Percentiles rank a stretch among this genome's conserved stretches.
These are phyloP conservation scores for Tympanoctomys barrerae DNA, from an alignment of 2,797 vertebrate genomes.

Conservation along the genomic window DNA sequence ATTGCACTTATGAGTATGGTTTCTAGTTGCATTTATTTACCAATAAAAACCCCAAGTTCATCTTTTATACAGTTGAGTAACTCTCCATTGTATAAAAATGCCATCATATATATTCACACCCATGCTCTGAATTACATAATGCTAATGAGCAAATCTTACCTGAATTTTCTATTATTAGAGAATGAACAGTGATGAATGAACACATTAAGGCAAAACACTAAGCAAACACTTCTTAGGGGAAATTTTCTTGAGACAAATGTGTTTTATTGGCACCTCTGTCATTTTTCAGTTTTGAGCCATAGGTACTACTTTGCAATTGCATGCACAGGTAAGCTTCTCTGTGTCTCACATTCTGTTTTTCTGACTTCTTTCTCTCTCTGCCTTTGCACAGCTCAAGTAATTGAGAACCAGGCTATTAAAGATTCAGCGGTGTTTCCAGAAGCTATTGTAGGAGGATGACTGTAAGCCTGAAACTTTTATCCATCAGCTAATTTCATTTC, in stretches of 20 bases:
- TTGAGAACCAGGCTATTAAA: slow-evolving; percentile 29
- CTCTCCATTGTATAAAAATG: too few relatives aligned
- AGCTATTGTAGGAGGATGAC: not conserved
- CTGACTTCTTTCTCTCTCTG: not conserved
- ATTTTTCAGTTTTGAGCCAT: not conserved
- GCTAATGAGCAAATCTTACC: not conserved
- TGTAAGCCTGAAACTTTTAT: slow-evolving; percentile 19
- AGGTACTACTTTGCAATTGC: not conserved
- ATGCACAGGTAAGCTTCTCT: not conserved
- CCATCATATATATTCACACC: not conserved
- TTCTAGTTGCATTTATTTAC: too few relatives aligned
- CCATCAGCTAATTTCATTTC: slow-evolving; percentile 3
- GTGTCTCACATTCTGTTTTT: not conserved
- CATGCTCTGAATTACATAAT: not conserved
- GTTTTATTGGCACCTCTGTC: not conserved
- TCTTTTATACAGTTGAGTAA: too few relatives aligned
- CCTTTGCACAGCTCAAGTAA: slow-evolving; percentile 19
- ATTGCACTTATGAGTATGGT: too few relatives aligned
- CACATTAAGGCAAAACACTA: not conserved
- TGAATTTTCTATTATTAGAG: not conserved
- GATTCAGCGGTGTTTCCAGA: slow-evolving; percentile 29
- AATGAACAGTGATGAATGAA: not conserved
- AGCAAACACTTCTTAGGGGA: not conserved
- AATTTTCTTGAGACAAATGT: not conserved
- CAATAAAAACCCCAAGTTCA: too few relatives aligned